Evolutionary conservation across 2,888 invertebrate species (phyloP).

Genomic region (Spilosoma lubricipeda): DNA sequence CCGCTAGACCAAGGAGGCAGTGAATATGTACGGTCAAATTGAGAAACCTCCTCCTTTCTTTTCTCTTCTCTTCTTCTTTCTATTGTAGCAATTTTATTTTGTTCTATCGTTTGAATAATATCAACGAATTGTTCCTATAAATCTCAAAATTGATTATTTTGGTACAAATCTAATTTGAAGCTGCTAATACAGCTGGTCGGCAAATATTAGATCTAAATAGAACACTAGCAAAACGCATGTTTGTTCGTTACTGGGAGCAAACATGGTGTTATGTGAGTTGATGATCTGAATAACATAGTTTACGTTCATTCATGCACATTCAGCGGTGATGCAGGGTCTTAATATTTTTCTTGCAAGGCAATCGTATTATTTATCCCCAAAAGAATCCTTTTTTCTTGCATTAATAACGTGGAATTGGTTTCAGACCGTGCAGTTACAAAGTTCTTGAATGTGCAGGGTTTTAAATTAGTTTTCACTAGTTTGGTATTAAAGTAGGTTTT

Average conservation of each 20-base stretch:
- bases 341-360: too few species aligned
- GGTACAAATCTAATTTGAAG: conserved; percentile 42
- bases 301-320: too few species aligned
- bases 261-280: conserved; percentile 19
- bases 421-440: background rate
- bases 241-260: conserved; percentile 41
- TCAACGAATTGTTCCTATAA: too few species aligned
- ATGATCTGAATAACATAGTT: conserved; percentile 1
- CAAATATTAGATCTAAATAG: conserved; percentile 40
- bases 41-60: too few species aligned
- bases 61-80: too few species aligned
- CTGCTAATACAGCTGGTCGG: conserved; percentile 26
- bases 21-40: too few species aligned
- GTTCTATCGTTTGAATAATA: too few species aligned
- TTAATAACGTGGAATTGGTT: background rate
- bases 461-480: conserved; percentile 1
- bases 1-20: too few species aligned
- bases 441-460: background rate
- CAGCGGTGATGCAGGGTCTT: too few species aligned
- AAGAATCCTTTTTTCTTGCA: background rate
- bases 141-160: conserved; percentile 32
- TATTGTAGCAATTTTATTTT: too few species aligned
- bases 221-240: conserved; percentile 42
- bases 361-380: too few species aligned
- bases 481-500: background rate